A percentile compares a stretch with the other conserved stretches of the same genome.
Conservation (phyloP, 1,140 invertebrate genomes). For the Oncopodura yosiiana region DNA sequence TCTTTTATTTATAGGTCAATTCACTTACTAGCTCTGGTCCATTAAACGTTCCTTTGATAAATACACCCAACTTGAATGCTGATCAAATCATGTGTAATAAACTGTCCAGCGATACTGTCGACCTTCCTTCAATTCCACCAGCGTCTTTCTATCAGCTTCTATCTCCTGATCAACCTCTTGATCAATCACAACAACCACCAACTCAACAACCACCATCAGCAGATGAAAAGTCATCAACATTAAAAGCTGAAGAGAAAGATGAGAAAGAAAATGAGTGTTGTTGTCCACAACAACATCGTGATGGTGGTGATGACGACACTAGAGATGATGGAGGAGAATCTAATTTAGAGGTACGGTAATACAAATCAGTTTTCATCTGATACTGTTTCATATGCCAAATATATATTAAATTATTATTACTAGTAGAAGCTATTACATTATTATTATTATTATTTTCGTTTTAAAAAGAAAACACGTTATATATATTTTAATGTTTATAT, state of each 20-base stretch:
- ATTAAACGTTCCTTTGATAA: conserved; percentile 15
- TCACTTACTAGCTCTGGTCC: conserved; percentile 22
- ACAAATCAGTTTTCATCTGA: no score
- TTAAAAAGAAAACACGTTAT: no score
- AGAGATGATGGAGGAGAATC: no score
- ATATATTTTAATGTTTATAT: no score
- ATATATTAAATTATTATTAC: no score
- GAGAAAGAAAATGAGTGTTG: conserved; percentile 16
- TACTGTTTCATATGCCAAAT: no score
- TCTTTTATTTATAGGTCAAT: conserved; percentile 19
- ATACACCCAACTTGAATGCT: conserved; percentile 15
- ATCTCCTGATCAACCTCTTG: not conserved
- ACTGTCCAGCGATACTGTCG: conserved; percentile 12
- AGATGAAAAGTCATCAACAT: not conserved
- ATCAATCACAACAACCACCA: not conserved
- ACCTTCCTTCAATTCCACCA: conserved; percentile 28
- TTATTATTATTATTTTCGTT: no score
- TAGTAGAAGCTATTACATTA: no score
- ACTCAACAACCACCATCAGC: conserved; percentile 1
- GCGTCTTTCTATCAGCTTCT: conserved; percentile 29
- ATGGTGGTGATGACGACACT: not conserved
- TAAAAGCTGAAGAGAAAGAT: conserved; percentile 13
- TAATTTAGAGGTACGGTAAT: no score
- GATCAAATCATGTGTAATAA: conserved; percentile 21
- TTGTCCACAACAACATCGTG: conserved; percentile 8